phyloP scores from a whole-genome alignment of 2,113 vertebrate species.

The Danio rerio region DNA sequence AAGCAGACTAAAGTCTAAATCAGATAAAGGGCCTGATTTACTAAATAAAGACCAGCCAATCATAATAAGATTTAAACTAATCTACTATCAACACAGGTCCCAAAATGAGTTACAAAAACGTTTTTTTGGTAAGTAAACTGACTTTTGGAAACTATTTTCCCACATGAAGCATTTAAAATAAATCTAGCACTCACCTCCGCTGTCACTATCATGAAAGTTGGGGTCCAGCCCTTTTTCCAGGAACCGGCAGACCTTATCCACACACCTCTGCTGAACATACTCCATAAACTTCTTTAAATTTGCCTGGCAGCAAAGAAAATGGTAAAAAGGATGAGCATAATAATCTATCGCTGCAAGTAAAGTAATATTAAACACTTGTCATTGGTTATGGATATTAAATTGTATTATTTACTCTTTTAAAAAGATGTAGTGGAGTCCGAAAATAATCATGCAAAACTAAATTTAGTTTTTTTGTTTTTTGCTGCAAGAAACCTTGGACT shows the following conservation, averaged over 20 bases:
- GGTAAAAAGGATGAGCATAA: background rate
- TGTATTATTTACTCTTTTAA: too few relatives aligned
- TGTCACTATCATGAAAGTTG: slow-evolving; percentile 80
- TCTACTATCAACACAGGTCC: too few relatives aligned
- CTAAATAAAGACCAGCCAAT: too few relatives aligned
- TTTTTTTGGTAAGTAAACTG: too few relatives aligned
- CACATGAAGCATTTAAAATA: background rate
- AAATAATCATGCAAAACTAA: background rate
- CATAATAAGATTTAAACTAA: too few relatives aligned
- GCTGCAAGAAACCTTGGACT: background rate
- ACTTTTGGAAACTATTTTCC: background rate
- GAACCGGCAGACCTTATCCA: slow-evolving; percentile 78
- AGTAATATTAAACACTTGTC: too few relatives aligned
- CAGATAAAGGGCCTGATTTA: too few relatives aligned
- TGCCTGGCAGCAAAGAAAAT: slow-evolving; percentile 64
- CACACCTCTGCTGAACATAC: slow-evolving; percentile 76
- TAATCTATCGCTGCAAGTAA: too few relatives aligned
- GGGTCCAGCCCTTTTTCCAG: slow-evolving; percentile 81
- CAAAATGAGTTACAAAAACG: too few relatives aligned
- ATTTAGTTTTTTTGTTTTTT: background rate
- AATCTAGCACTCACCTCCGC: slow-evolving; percentile 68
- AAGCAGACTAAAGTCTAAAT: too few relatives aligned
- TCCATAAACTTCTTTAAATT: slow-evolving; percentile 83
- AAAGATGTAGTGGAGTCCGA: background rate
- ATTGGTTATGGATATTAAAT: too few relatives aligned